Percentiles rank a stretch among this genome's conserved stretches.
These are phyloP conservation scores for Eospalax fontanierii DNA, from an alignment of 2,797 vertebrate species.

Conservation along the genomic window DNA sequence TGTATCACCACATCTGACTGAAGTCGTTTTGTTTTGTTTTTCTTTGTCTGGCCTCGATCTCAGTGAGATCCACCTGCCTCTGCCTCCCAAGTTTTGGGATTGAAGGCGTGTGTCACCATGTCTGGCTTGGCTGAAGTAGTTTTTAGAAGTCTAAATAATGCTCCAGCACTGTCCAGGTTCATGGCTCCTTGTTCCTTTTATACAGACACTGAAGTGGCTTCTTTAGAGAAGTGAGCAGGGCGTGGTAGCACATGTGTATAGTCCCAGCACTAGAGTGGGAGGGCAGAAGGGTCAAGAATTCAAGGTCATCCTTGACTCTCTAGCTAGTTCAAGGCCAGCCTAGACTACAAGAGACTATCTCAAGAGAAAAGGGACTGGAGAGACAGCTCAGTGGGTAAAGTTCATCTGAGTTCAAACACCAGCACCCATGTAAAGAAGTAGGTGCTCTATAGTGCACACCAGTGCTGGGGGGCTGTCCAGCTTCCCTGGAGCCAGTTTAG, in stretches of 20 bases:
- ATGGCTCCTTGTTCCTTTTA: neutral
- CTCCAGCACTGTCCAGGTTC: neutral
- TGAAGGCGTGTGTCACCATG: neutral
- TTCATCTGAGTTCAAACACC: neutral
- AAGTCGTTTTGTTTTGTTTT: neutral
- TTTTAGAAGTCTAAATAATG: neutral
- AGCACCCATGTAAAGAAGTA: neutral
- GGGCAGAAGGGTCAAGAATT: neutral
- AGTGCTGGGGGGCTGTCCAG: too few species aligned
- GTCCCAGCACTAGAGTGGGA: neutral
- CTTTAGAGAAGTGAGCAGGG: neutral
- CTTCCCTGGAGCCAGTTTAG: neutral
- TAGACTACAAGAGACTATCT: neutral
- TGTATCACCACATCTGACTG: neutral
- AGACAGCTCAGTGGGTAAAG: too few species aligned
- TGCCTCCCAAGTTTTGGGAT: neutral
- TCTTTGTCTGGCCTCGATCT: too few species aligned
- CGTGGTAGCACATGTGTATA: neutral
- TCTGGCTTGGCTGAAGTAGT: neutral
- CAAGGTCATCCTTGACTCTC: neutral
- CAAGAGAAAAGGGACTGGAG: neutral
- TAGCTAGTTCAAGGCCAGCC: neutral
- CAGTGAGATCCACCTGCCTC: too few species aligned
- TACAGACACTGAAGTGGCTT: neutral
- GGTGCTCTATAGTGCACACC: too few species aligned